Evolutionary conservation across 2,797 vertebrate species (phyloP), one percentile per base, ranked within the genome.

Genomic region (Macroramphosus scolopax): DNA sequence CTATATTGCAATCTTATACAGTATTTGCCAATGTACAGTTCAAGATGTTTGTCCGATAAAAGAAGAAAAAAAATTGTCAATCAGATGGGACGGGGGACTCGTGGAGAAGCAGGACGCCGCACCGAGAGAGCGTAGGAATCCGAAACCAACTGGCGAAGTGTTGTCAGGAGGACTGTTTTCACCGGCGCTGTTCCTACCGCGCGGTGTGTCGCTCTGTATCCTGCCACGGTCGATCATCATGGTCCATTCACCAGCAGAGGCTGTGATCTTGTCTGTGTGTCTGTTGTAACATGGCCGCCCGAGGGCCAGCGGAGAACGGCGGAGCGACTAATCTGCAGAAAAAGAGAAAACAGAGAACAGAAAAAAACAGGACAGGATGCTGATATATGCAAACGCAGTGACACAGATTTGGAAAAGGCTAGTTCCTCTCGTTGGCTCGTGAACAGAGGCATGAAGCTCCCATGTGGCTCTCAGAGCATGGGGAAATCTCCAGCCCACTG

Each of bases 401-500:
- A 86, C 86, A 83, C 81, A 82, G 82, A 87, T 81, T 84, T 83
- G 72, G 68, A 78, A 82, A 84, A 81, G 73, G 82, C 72, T 69
- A 76, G 79, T 60, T 82, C 68, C 69, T 85, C 63, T 78, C 80
- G 81, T 82, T 93, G 92, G 92, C 89, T 87, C 81, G 88, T 90
- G 91, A 92, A 90, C 90, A 89, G 90, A 92, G 91, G 92, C 92
- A 88, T 91, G 91, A 92, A 91, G 90, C 64, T 77, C 83, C 82
- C 77, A 72, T 66, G 89, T 91, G 92, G 91, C 92, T 91, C 90
- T 89, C 84, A 91, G 92, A 82, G 91, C 91, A 88, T 47, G 87
- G 91, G 92, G 92, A 90, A 89, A 89, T 91, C 92, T 93, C 89
- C 89, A 91, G 91, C 91, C 92, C 91, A 86, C 89, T 92, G 91